Percentiles rank a stretch among this genome's conserved stretches.
These are phyloP conservation scores for Sarcophilus harrisii DNA, from an alignment of 2,797 vertebrate species.

Conservation along the genomic window DNA sequence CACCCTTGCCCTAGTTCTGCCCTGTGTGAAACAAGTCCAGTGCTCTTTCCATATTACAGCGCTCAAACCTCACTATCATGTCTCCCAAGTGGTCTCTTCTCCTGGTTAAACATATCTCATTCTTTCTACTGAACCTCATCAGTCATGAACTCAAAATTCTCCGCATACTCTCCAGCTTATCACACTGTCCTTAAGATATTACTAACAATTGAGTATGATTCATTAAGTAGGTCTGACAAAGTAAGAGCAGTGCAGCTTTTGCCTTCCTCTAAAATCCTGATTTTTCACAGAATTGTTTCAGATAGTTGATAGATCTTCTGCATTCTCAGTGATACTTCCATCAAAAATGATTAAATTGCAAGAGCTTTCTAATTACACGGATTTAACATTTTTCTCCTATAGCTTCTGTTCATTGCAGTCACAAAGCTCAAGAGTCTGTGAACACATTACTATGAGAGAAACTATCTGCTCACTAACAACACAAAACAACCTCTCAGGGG, in stretches of 20 bases:
- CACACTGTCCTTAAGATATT: slow-evolving; percentile 32
- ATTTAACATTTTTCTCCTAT: neutral
- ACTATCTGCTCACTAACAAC: neutral
- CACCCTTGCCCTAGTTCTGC: neutral
- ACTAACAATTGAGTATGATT: neutral
- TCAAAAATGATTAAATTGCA: neutral
- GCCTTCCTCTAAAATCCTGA: neutral
- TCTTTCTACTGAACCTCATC: neutral
- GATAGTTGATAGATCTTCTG: neutral
- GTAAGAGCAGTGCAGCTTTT: neutral
- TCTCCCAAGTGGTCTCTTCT: neutral
- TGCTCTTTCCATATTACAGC: neutral
- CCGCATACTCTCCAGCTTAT: neutral
- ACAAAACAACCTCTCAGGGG: neutral
- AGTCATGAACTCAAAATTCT: neutral
- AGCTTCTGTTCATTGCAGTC: neutral
- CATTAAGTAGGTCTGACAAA: slow-evolving; percentile 20
- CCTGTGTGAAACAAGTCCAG: neutral
- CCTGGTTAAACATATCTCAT: neutral
- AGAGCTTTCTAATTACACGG: neutral
- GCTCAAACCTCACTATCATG: neutral
- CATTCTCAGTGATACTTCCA: neutral
- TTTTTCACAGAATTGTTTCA: neutral
- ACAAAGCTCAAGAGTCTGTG: neutral
- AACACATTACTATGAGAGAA: neutral